A percentile compares a stretch with the other conserved stretches of the same genome.
Evolutionary conservation across 2,113 vertebrate genomes (phyloP).

Genomic region (Gorsachius goisagi): DNA sequence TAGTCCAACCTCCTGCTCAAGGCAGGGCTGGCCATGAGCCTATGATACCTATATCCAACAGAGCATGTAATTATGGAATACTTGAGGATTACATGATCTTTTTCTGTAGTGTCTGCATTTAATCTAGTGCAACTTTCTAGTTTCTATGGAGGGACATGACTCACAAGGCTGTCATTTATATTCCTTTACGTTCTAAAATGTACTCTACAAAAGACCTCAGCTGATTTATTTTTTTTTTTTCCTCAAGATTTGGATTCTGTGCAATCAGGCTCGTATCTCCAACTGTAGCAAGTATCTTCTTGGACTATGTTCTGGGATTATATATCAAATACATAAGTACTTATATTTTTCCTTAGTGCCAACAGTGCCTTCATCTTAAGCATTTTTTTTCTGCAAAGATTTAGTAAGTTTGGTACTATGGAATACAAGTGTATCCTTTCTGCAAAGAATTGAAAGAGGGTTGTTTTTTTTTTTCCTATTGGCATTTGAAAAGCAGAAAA

Average conservation of each 20-base stretch:
- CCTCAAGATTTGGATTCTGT: conserved; percentile 16
- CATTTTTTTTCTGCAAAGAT: not conserved
- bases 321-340: not conserved
- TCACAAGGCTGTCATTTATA: not conserved
- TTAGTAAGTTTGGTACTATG: not conserved
- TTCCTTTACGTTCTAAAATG: not conserved
- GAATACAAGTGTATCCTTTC: conserved; percentile 28
- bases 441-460: not conserved
- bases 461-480: not conserved
- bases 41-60: not conserved
- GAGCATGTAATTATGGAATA: not conserved
- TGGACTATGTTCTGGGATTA: not conserved
- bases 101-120: not conserved
- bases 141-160: not conserved
- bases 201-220: not conserved
- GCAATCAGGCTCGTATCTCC: not conserved
- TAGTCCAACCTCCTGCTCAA: not conserved
- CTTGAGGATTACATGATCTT: not conserved
- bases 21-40: not conserved
- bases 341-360: not conserved
- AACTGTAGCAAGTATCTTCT: not conserved
- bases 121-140: not conserved
- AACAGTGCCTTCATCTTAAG: not conserved
- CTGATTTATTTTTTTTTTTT: not conserved
- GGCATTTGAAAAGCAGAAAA: conserved; percentile 65